Base-by-base conservation (phyloP, 2,113 vertebrate species). In the Podiceps cristatus region DNA sequence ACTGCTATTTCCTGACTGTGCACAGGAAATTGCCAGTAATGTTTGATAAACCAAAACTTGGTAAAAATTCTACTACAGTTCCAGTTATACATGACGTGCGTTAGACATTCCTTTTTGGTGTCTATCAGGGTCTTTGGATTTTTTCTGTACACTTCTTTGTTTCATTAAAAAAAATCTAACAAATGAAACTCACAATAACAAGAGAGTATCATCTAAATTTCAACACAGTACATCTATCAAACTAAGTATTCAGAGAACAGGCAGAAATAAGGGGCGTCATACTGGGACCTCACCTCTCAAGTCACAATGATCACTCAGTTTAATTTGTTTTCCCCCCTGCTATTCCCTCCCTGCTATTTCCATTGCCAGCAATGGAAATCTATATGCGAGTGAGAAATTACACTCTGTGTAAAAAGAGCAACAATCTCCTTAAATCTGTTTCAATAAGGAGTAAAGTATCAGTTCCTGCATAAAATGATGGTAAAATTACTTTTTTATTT, bases 81-180 rank as follows among this genome's bases (percentile, higher is more conserved):
- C 75, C 88, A 91, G 90, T 94, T 92, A 69, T 62, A 96, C 90
- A 94, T 69, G 67, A 96, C 92, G 69, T 83, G 89, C 88, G 97
- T 83, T 81, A 91, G 75, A 90, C 60, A 88, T 50, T 96, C 49
- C 87, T 97, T 97, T 98, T 98, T 97, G 97, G 98, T 95, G 96
- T 97, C 74, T 97, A 50, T 92, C 89, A 96, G 69, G 76, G 91
- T 98, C 98, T 98, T 98, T 98, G 98, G 98, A 98, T 79, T 92
- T 98, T 98, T 97, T 92, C 94, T 79, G 95, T 88, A 95, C 63
- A 80, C 68, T 96, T 94, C 89, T 91, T 72, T 86, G 45, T 88
- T 91, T 78, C 60, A 40, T 94, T 94, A 31, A 94, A 84, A 95
- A 45, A 55, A 18, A 31, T 17, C 66, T 93, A 85, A 93, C 52